phyloP scores from a whole-genome alignment of 2,113 vertebrate species.

The Nibea coibor region DNA sequence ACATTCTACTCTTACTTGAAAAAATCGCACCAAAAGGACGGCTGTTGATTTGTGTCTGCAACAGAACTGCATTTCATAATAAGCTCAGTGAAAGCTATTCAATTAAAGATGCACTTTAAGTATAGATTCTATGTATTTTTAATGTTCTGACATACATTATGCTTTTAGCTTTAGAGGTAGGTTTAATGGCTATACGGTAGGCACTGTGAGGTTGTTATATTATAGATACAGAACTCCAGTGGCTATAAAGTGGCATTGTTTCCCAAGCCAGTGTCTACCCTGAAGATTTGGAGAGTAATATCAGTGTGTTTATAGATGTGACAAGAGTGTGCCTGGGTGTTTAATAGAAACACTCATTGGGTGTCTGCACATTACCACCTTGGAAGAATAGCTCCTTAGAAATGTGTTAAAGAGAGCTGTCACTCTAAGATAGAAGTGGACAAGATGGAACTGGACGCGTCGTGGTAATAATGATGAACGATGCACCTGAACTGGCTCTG shows the following conservation, averaged over 20 bases:
- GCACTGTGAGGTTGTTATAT: constrained; percentile 7
- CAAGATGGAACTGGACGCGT: constrained; percentile 31
- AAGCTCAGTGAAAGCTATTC: neutral
- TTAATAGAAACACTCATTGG: constrained; percentile 65
- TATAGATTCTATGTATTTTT: constrained; percentile 7
- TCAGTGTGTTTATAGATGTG: constrained; percentile 60
- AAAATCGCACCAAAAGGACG: neutral
- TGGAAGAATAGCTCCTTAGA: constrained; percentile 62
- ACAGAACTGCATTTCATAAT: neutral
- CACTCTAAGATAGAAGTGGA: constrained; percentile 49
- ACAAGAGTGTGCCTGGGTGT: constrained; percentile 40
- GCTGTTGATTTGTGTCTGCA: constrained; percentile 6
- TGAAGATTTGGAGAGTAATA: constrained; percentile 50
- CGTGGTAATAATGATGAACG: constrained; percentile 65
- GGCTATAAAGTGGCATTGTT: constrained; percentile 43
- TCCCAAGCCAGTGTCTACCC: constrained; percentile 31
- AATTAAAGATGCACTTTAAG: constrained; percentile 21
- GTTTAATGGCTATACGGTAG: constrained; percentile 22
- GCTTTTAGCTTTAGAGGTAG: neutral
- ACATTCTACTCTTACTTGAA: neutral
- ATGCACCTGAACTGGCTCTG: constrained; percentile 46
- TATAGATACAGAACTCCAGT: constrained; percentile 35
- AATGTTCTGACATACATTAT: constrained; percentile 5
- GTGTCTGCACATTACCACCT: constrained; percentile 59
- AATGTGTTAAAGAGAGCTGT: constrained; percentile 60